A percentile compares a stretch with the other conserved stretches of the same genome.
Conservation (phyloP, 2,113 vertebrate species). For the Eurystomus gularis region DNA sequence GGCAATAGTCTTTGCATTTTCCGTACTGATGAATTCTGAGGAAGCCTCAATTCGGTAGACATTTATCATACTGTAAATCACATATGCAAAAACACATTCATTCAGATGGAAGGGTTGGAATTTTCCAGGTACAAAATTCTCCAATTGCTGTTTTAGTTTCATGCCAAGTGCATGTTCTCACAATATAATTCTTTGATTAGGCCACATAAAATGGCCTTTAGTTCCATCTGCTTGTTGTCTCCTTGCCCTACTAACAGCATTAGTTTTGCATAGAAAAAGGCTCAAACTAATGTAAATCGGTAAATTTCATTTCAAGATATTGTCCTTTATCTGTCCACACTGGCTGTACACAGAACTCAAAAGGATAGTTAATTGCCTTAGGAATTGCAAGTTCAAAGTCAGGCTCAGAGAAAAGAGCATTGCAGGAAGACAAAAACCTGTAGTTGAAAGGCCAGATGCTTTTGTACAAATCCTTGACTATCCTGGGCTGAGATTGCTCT, state of each 20-base stretch:
- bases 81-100: neutral
- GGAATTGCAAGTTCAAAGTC: neutral
- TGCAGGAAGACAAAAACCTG: neutral
- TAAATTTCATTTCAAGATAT: neutral
- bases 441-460: neutral
- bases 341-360: neutral
- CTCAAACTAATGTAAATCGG: neutral
- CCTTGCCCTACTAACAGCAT: neutral
- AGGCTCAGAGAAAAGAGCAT: neutral
- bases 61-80: neutral
- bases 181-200: neutral
- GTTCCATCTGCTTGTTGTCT: neutral
- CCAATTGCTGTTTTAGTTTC: neutral
- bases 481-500: neutral
- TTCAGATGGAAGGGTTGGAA: neutral
- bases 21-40: neutral
- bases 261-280: neutral
- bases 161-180: neutral
- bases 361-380: neutral
- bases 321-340: neutral
- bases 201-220: neutral
- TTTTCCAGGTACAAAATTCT: neutral
- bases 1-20: neutral
- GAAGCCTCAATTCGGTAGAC: neutral
- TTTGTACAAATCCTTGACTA: neutral